These are phyloP conservation scores for Lomographa bimaculata DNA, from an alignment of 2,888 invertebrate species.

Conservation along the genomic window DNA sequence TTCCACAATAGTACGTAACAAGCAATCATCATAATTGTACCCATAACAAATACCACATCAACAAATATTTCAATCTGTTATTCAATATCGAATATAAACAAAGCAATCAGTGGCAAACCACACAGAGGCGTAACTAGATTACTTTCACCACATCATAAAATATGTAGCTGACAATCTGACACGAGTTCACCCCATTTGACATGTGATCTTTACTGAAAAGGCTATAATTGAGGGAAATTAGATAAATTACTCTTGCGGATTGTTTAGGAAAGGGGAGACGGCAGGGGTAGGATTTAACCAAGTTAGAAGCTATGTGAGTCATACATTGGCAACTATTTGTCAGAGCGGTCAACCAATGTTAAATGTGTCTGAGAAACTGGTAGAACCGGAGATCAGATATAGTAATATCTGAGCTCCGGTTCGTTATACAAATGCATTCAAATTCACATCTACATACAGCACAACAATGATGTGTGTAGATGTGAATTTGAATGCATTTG, in stretches of 20 bases:
- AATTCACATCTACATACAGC: no score
- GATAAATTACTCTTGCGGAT: conserved; percentile 69
- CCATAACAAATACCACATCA: conserved; percentile 8
- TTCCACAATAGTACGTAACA: no score
- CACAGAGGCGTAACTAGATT: conserved; percentile 26
- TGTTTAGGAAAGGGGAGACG: conserved; percentile 53
- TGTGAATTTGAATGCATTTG: no score
- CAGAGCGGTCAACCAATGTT: neutral
- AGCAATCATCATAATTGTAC: conserved; percentile 2
- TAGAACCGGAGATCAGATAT: no score
- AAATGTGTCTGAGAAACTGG: no score
- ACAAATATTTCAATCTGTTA: conserved; percentile 6
- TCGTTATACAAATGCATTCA: no score
- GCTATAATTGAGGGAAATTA: conserved; percentile 74
- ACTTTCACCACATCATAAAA: conserved; percentile 40
- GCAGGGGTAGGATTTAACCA: conserved; percentile 5
- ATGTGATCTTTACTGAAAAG: conserved; percentile 63
- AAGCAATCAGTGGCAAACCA: conserved; percentile 20
- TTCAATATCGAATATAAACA: conserved; percentile 20
- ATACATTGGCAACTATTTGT: conserved; percentile 1
- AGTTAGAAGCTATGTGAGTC: conserved; percentile 12
- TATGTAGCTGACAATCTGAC: conserved; percentile 51
- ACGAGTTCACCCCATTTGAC: conserved; percentile 62
- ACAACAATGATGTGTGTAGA: no score
- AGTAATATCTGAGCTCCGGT: no score